Base-by-base conservation (phyloP, 2,888 invertebrate genomes). In the Drosophila paranaensis region DNA sequence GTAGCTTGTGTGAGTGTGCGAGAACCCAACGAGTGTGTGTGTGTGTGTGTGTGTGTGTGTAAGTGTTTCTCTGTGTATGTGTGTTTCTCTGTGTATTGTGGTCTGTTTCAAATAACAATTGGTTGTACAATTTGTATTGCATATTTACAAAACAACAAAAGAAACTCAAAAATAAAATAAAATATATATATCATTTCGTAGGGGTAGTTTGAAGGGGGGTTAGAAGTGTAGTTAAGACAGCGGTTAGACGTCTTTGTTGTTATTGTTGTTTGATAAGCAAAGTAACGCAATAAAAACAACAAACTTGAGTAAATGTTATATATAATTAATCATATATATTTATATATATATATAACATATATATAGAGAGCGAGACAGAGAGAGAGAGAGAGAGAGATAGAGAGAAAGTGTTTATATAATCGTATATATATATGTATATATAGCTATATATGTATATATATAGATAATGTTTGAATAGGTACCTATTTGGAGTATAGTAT, bases 101-200 rank as follows among this genome's bases (percentile, higher is more conserved):
- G 78, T 84, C 79, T 67, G 69, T 73, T 81, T 73, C 62, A 55
- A 77, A 81, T 81, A 74, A 74, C 61, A 69, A 66, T 55, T 76
- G 78, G 40, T 37, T 48, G 27, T 58, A 55, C 40, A 60, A 60
- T 60, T 75, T 58, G 46, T 48, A 56, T 64, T 70, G 53, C 54
- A 69, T 87, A 86, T 82, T 77, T 87, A 88, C 87, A 86, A 90
- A 90, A 91, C n/a, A n/a, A n/a, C n/a, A 82, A 88, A 91, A 91
- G 2, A 45, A 45, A 25, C 3, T 3, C 13, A 30, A 33, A 33
- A 50, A 33, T 50, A 90, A 90, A 89, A 83, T 91, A 91, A 91
- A 90, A 91, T 86, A 90, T 84, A 90, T 81, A 71, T 81, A 71
- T 75, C 33, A 14, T 27, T 30, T 64, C 74, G 37, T 50, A 37